These are phyloP conservation scores for Epinotia ramella DNA, from an alignment of 2,888 invertebrate species.

Conservation along the genomic window DNA sequence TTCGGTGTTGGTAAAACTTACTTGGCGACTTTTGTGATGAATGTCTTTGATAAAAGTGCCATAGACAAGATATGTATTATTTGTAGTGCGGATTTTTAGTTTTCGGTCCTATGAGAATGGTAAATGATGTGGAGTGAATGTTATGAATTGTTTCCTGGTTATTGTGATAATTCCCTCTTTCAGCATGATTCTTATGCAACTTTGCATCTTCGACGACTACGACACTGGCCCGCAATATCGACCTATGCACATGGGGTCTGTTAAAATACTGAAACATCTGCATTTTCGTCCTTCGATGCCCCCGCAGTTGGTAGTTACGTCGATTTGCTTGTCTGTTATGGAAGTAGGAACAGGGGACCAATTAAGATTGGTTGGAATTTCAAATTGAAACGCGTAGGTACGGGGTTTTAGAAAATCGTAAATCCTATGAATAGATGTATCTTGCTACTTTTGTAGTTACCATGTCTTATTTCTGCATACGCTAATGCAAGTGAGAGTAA, in stretches of 20 bases:
- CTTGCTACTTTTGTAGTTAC: no score
- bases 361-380: background rate
- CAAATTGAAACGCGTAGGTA: no score
- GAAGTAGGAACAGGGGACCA: background rate
- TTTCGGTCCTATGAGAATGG: background rate
- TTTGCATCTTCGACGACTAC: no score
- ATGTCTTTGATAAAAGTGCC: background rate
- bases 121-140: background rate
- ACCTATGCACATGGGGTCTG: background rate
- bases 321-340: background rate
- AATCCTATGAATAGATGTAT: no score
- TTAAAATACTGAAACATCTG: background rate
- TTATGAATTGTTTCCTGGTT: background rate
- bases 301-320: background rate
- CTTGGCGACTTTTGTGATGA: conserved; percentile 1
- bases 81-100: background rate
- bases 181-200: no score
- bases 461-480: no score
- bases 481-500: no score
- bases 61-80: background rate
- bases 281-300: background rate
- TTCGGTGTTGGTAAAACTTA: background rate
- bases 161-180: no score
- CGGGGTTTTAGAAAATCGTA: no score
- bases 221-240: background rate